Evolutionary conservation across 2,888 invertebrate species (phyloP).

Genomic region (Argyresthia albistria): DNA sequence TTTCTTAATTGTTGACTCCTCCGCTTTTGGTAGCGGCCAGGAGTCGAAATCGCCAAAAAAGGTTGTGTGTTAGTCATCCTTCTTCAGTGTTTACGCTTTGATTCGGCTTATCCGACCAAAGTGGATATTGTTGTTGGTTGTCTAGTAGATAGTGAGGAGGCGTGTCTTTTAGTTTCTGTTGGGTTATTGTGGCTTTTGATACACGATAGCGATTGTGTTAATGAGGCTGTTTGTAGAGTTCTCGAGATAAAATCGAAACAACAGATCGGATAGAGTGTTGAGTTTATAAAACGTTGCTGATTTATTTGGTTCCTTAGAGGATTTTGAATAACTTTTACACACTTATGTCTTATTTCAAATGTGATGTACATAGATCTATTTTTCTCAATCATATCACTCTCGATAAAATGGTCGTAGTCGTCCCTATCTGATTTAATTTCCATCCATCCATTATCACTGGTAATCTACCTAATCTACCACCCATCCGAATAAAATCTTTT

Average conservation of each 20-base stretch:
- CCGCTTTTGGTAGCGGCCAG: constrained; percentile 22
- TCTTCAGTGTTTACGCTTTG: constrained; percentile 18
- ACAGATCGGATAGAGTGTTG: background rate
- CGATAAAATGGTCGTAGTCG: too few species aligned
- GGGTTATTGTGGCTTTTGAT: constrained; percentile 1
- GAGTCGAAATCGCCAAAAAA: constrained; percentile 27
- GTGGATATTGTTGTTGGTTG: background rate
- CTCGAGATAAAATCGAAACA: background rate
- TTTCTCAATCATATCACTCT: too few species aligned
- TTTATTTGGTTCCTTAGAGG: background rate
- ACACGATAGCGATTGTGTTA: constrained; percentile 3
- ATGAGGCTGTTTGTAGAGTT: background rate
- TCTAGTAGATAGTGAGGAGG: background rate
- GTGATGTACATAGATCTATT: too few species aligned
- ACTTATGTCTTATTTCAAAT: too few species aligned
- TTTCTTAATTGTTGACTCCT: constrained; percentile 23
- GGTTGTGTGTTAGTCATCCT: constrained; percentile 18
- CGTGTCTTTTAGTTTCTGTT: background rate
- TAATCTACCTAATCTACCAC: too few species aligned
- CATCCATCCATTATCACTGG: too few species aligned
- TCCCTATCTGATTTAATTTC: too few species aligned
- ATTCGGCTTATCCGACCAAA: background rate
- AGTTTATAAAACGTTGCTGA: background rate
- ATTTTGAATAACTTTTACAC: background rate
- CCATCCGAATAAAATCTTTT: too few species aligned